phyloP scores from a whole-genome alignment of 2,797 vertebrate species.

The Adrianichthys oophorus region DNA sequence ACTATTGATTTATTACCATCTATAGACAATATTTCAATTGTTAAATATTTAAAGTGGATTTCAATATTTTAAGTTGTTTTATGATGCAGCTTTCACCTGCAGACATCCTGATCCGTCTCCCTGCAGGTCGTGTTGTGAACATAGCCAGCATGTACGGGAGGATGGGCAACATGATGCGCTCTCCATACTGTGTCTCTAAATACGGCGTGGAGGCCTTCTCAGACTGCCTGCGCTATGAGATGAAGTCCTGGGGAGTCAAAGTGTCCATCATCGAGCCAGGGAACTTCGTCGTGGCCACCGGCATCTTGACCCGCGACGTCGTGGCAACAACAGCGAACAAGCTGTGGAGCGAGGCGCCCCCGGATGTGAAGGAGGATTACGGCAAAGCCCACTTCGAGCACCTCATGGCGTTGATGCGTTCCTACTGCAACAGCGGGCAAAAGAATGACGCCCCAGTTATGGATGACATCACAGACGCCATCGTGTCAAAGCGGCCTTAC shows the following conservation, averaged over 20 bases:
- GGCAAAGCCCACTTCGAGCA: conserved; percentile 78
- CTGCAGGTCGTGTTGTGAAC: conserved; percentile 86
- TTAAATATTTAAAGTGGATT: too few species aligned
- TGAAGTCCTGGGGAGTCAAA: conserved; percentile 86
- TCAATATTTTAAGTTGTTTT: neutral
- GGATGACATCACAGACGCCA: conserved; percentile 79
- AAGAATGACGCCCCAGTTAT: conserved; percentile 75
- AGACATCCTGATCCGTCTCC: neutral
- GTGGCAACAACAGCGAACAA: conserved; percentile 74
- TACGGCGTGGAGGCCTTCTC: conserved; percentile 87
- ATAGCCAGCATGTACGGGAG: conserved; percentile 84
- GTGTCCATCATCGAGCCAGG: conserved; percentile 85
- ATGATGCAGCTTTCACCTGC: neutral
- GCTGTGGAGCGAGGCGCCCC: conserved; percentile 79
- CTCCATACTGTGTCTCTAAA: conserved; percentile 86
- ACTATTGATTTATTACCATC: too few species aligned
- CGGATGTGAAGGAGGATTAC: conserved; percentile 78
- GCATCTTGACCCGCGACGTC: conserved; percentile 77
- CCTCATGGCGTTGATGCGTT: conserved; percentile 78
- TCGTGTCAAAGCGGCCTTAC: conserved; percentile 77
- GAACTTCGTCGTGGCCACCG: conserved; percentile 84
- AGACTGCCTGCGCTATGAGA: conserved; percentile 88
- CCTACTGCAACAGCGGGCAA: conserved; percentile 78
- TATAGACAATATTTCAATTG: too few species aligned
- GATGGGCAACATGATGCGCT: conserved; percentile 79